Percentiles rank a stretch among this genome's conserved stretches.
These are phyloP conservation scores for Oikopleura dioica DNA, from an alignment of 23 tunicate genomes.

Conservation along the genomic window DNA sequence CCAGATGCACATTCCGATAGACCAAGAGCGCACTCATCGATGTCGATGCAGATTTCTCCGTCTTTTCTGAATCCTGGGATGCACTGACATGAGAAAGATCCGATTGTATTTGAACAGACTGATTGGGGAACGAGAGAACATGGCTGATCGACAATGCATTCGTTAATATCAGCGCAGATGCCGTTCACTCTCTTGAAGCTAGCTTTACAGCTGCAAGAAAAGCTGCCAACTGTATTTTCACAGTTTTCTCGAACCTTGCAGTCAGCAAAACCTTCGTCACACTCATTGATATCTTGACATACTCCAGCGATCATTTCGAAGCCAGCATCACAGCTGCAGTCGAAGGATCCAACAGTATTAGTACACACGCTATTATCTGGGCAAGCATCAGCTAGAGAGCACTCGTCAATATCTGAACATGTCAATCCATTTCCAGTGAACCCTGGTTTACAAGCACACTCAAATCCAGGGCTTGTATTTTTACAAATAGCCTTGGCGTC, in stretches of 20 bases:
- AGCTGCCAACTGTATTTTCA: background rate
- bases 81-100: background rate
- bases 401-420: background rate
- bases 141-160: background rate
- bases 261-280: background rate
- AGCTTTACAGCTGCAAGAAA: background rate
- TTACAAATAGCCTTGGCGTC: background rate
- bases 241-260: background rate
- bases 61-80: background rate
- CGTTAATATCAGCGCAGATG: background rate
- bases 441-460: background rate
- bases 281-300: background rate
- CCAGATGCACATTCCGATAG: background rate
- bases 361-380: background rate
- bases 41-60: background rate
- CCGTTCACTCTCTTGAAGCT: background rate
- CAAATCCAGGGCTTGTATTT: background rate
- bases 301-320: background rate
- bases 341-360: constrained; percentile 15
- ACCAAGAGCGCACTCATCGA: background rate
- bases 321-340: background rate
- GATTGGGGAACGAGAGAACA: no score
- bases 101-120: background rate
- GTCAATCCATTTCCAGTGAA: background rate
- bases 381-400: background rate